Conservation (phyloP, 2,113 vertebrate genomes). For the Equus przewalskii region DNA sequence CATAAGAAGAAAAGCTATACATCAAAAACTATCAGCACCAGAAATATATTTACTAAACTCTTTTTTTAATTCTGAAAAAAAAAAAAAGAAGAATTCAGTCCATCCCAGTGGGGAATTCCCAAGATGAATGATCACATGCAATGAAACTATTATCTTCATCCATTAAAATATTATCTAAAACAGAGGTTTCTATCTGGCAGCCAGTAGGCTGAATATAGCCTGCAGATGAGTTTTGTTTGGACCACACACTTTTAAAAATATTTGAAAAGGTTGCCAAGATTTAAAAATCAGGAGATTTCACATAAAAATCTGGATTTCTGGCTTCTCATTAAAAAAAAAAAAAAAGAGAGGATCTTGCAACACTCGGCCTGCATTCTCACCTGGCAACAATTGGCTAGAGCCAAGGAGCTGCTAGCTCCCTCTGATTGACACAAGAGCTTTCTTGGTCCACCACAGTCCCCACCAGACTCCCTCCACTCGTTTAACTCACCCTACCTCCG, state of each 20-base stretch:
- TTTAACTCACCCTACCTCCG: slow-evolving; percentile 25
- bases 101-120: slow-evolving; percentile 68
- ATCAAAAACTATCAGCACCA: slow-evolving; percentile 60
- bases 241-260: slow-evolving; percentile 82
- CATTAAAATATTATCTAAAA: slow-evolving; percentile 84
- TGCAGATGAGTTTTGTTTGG: slow-evolving; percentile 78
- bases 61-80: slow-evolving; percentile 41
- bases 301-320: slow-evolving; percentile 73
- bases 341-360: not conserved
- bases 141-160: slow-evolving; percentile 79
- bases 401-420: not conserved
- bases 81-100: slow-evolving; percentile 67
- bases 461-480: not conserved
- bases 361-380: slow-evolving; percentile 7
- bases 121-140: slow-evolving; percentile 74
- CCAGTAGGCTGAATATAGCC: slow-evolving; percentile 71
- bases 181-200: slow-evolving; percentile 79
- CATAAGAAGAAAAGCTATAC: slow-evolving; percentile 39
- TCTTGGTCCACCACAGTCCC: slow-evolving; percentile 33
- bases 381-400: not conserved
- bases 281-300: slow-evolving; percentile 78
- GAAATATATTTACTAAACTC: slow-evolving; percentile 60
- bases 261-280: slow-evolving; percentile 77
- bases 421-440: not conserved
- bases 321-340: not conserved